These are phyloP conservation scores for Tricholauxania praeusta DNA, from an alignment of 2,888 invertebrate species.

Conservation along the genomic window DNA sequence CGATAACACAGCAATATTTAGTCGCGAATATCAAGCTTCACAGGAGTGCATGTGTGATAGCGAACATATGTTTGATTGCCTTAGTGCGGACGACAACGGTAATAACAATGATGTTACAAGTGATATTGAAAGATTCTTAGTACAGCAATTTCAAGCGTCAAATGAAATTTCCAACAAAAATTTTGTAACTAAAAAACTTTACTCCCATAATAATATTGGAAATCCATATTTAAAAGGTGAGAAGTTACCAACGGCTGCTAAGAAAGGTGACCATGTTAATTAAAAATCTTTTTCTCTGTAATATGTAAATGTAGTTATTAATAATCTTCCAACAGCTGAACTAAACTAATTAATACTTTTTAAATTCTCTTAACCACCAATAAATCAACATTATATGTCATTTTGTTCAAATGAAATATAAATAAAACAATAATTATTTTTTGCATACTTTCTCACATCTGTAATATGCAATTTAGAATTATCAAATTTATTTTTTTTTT, in stretches of 20 bases:
- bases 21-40: conserved; percentile 90
- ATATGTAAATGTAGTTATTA: too few relatives aligned
- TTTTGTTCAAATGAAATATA: too few relatives aligned
- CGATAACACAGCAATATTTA: conserved; percentile 95
- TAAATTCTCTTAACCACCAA: too few relatives aligned
- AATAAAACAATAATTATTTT: too few relatives aligned
- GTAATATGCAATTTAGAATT: too few relatives aligned
- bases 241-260: conserved; percentile 90
- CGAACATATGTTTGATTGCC: conserved; percentile 97
- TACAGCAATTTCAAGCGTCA: conserved; percentile 65
- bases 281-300: neutral
- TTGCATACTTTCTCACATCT: too few relatives aligned
- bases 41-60: conserved; percentile 98
- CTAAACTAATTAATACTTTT: too few relatives aligned
- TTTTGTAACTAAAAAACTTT: conserved; percentile 79
- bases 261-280: conserved; percentile 86
- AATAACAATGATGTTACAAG: conserved; percentile 67
- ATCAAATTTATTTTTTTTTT: too few relatives aligned
- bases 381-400: too few relatives aligned
- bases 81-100: conserved; percentile 68
- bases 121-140: conserved; percentile 77
- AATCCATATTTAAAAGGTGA: conserved; percentile 91
- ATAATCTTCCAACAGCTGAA: too few relatives aligned
- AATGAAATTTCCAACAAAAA: conserved; percentile 73
- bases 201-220: conserved; percentile 77